A percentile compares a stretch with the other conserved stretches of the same genome.
Conservation (phyloP, 2,888 invertebrate species). For the Lepidochrysops patricia region DNA sequence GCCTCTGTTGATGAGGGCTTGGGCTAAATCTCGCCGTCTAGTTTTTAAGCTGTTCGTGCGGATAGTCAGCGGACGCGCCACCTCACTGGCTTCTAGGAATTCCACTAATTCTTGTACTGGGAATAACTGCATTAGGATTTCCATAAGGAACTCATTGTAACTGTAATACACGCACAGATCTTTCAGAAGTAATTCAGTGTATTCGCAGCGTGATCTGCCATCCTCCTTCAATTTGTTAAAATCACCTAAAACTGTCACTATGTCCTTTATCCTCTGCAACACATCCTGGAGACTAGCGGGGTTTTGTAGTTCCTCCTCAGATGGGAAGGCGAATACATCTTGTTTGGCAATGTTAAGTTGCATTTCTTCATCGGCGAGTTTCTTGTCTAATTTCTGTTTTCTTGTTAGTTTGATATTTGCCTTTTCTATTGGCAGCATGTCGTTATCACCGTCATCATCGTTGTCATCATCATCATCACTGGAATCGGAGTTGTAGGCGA, state of each 20-base stretch:
- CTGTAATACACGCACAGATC: constrained; percentile 96
- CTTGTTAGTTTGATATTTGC: constrained; percentile 84
- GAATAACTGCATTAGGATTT: constrained; percentile 91
- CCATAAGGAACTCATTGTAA: constrained; percentile 97
- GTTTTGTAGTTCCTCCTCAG: constrained; percentile 82
- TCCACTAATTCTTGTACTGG: constrained; percentile 90
- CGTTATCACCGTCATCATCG: constrained; percentile 71
- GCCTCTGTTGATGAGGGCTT: constrained; percentile 95
- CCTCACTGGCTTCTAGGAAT: constrained; percentile 97
- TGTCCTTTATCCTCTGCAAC: constrained; percentile 92
- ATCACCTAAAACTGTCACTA: constrained; percentile 84
- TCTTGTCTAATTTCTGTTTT: constrained; percentile 79
- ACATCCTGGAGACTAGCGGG: constrained; percentile 85
- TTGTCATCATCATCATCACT: constrained; percentile 44
- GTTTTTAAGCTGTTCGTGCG: constrained; percentile 96
- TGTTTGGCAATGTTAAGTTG: constrained; percentile 85
- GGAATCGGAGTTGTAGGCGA: constrained; percentile 50
- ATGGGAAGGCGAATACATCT: constrained; percentile 86
- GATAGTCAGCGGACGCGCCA: constrained; percentile 94
- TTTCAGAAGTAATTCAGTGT: constrained; percentile 82
- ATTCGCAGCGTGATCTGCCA: constrained; percentile 85
- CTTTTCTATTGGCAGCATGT: constrained; percentile 90
- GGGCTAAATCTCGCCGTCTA: constrained; percentile 92
- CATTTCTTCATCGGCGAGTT: constrained; percentile 86
- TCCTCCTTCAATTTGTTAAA: constrained; percentile 81